Evolutionary conservation across 2,113 vertebrate genomes (phyloP).

Genomic region (Collichthys lucidus): DNA sequence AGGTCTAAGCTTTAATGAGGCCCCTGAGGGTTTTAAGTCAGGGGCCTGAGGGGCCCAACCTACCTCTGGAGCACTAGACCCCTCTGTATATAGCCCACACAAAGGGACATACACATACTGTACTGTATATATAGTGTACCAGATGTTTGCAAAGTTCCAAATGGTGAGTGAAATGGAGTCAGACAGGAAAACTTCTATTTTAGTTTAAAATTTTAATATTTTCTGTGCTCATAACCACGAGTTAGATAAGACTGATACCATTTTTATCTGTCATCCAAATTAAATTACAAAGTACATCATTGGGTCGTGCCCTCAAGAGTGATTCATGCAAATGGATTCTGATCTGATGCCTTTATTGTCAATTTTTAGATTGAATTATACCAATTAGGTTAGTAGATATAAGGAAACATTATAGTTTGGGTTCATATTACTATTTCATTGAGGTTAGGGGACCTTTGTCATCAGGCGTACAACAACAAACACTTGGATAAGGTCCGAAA

Average conservation of each 20-base stretch:
- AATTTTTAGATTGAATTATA: too few species aligned
- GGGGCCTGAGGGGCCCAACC: slow-evolving; percentile 2
- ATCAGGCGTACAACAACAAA: too few species aligned
- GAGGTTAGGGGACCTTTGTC: too few species aligned
- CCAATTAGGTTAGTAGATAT: too few species aligned
- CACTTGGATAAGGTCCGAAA: too few species aligned
- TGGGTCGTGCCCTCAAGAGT: too few species aligned
- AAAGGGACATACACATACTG: background rate
- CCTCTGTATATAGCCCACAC: slow-evolving; percentile 19
- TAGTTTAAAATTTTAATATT: background rate
- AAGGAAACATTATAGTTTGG: too few species aligned
- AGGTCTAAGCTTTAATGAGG: slow-evolving; percentile 55
- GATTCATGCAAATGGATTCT: too few species aligned
- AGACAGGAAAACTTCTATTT: background rate
- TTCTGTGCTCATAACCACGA: background rate
- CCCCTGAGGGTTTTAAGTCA: slow-evolving; percentile 33
- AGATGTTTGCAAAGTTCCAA: background rate
- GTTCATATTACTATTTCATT: too few species aligned
- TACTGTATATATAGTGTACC: background rate
- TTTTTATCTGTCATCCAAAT: background rate
- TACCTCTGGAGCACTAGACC: slow-evolving; percentile 8
- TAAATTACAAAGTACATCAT: too few species aligned
- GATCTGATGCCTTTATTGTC: too few species aligned
- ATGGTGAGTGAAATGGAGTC: background rate
- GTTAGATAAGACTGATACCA: background rate